Conservation (phyloP, 2,113 vertebrate genomes). For the Bubo blakistoni region DNA sequence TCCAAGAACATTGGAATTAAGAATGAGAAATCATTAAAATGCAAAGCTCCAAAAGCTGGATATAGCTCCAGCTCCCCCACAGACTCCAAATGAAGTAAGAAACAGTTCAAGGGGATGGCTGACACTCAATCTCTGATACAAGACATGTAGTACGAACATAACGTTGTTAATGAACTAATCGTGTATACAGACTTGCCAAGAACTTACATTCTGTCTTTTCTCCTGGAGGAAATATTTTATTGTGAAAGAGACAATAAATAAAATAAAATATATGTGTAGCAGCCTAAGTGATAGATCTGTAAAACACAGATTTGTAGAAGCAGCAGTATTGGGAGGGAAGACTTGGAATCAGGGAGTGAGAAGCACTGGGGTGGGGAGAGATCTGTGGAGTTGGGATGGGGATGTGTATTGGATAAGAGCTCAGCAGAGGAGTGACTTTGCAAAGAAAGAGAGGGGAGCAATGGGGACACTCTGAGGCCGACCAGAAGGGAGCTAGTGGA, state of each 20-base stretch:
- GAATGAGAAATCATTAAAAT: not conserved
- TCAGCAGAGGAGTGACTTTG: not conserved
- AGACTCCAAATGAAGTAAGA: not conserved
- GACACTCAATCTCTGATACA: not conserved
- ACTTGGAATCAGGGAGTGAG: not conserved
- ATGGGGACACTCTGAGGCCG: rapidly evolving
- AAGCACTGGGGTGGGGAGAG: not conserved
- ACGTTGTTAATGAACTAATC: not conserved
- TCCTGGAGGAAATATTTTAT: not conserved
- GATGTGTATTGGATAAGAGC: not conserved
- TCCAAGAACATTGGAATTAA: not conserved
- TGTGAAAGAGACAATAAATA: not conserved
- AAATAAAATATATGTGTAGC: not conserved
- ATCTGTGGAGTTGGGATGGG: not conserved
- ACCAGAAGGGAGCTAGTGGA: not conserved
- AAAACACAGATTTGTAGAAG: not conserved
- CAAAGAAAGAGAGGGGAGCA: not conserved
- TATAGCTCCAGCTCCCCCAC: not conserved
- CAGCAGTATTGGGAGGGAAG: not conserved
- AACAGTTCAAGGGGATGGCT: not conserved
- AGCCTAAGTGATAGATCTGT: not conserved
- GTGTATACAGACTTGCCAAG: not conserved
- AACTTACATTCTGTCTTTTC: not conserved
- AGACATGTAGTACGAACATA: not conserved
- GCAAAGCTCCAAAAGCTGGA: not conserved